Conservation (phyloP, 2,888 invertebrate species). For the Eretmocerus hayati region DNA sequence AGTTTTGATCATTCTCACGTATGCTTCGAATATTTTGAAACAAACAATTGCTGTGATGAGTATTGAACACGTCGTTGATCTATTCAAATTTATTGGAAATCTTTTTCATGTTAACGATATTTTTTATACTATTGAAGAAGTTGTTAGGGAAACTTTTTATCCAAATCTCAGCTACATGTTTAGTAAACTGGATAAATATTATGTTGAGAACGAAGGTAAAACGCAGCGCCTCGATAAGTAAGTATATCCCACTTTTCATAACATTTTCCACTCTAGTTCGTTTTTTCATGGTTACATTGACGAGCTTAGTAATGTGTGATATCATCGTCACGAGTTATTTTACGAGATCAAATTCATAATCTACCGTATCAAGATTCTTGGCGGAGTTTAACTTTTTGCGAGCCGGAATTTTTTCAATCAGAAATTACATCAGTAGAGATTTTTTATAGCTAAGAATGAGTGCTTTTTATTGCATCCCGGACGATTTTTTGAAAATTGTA, state of each 20-base stretch:
- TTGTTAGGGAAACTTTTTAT: conserved; percentile 32
- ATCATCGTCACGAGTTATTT: too few relatives aligned
- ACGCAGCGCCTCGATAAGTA: conserved; percentile 39
- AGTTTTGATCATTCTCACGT: conserved; percentile 29
- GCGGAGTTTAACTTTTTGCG: too few relatives aligned
- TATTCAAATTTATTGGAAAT: conserved; percentile 35
- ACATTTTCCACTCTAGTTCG: not conserved
- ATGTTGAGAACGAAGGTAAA: conserved; percentile 39
- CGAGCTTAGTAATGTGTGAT: too few relatives aligned
- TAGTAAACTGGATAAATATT: conserved; percentile 38
- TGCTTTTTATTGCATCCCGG: too few relatives aligned
- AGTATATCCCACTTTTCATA: not conserved
- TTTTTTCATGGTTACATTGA: too few relatives aligned
- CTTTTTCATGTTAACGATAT: conserved; percentile 34
- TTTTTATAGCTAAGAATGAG: too few relatives aligned
- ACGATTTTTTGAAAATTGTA: too few relatives aligned
- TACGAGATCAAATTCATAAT: too few relatives aligned
- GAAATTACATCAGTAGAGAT: too few relatives aligned
- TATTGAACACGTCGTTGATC: conserved; percentile 31
- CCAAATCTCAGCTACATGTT: conserved; percentile 39
- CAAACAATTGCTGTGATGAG: conserved; percentile 43
- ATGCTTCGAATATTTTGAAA: conserved; percentile 33
- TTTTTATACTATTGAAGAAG: conserved; percentile 30
- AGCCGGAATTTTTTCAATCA: too few relatives aligned
- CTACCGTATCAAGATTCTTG: too few relatives aligned